phyloP scores from a whole-genome alignment of 2,888 invertebrate species.

The Erannis defoliaria region DNA sequence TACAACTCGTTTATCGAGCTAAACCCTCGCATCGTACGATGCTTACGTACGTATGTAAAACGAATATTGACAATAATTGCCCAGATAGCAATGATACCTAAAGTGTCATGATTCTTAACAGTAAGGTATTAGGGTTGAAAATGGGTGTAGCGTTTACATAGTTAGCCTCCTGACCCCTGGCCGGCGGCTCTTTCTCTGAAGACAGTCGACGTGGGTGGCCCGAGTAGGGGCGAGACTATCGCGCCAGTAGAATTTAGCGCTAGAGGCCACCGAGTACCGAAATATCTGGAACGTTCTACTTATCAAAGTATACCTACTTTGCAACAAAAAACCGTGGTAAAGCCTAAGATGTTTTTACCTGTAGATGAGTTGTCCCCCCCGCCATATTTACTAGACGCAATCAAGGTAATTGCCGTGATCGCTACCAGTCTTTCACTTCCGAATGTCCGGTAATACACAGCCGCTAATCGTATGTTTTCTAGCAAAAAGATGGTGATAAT shows the following conservation, averaged over 20 bases:
- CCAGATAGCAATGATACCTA: background rate
- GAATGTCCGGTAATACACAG: too few species aligned
- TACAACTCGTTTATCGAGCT: too few species aligned
- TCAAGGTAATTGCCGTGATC: too few species aligned
- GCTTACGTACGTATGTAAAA: slow-evolving; percentile 17
- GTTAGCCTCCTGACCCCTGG: slow-evolving; percentile 44
- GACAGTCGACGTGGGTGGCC: slow-evolving; percentile 65
- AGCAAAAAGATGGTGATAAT: too few species aligned
- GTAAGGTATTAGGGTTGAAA: slow-evolving; percentile 1
- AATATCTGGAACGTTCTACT: slow-evolving; percentile 1
- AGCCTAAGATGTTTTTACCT: too few species aligned
- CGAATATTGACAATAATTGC: background rate
- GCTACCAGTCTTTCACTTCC: too few species aligned
- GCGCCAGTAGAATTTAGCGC: background rate
- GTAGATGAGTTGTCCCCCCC: too few species aligned
- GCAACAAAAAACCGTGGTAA: too few species aligned
- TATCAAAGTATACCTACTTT: background rate
- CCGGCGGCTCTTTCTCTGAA: slow-evolving; percentile 53
- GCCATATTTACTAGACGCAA: too few species aligned
- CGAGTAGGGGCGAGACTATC: too few species aligned
- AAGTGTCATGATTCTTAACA: background rate
- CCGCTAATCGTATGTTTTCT: too few species aligned
- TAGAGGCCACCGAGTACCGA: background rate
- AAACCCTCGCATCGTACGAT: slow-evolving; percentile 15
- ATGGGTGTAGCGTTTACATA: background rate